These are phyloP conservation scores for Scaptomyza hsui DNA, from an alignment of 1,140 invertebrate genomes.

Conservation along the genomic window DNA sequence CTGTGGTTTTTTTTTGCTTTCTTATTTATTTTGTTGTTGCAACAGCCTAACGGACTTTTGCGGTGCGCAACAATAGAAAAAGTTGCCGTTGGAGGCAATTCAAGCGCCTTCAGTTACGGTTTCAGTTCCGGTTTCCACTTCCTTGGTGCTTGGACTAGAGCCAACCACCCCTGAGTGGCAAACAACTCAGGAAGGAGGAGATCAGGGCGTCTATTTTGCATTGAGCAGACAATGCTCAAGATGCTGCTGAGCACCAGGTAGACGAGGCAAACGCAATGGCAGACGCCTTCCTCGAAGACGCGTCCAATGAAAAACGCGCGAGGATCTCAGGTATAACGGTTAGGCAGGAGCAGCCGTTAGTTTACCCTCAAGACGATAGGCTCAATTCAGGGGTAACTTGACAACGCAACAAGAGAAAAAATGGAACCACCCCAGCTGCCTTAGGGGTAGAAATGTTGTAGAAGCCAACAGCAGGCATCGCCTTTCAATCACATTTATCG, in stretches of 20 bases:
- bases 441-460: conserved; percentile 42
- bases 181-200: conserved; percentile 2
- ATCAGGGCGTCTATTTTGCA: conserved; percentile 36
- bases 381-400: conserved; percentile 39
- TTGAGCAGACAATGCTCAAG: conserved; percentile 5
- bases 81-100: conserved; percentile 9
- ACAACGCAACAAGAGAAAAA: conserved; percentile 9
- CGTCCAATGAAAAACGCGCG: conserved; percentile 58
- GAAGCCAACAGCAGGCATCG: background rate
- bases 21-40: conserved; percentile 4
- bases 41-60: conserved; percentile 22
- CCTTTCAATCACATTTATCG: conserved; percentile 2
- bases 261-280: conserved; percentile 49
- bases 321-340: conserved; percentile 56
- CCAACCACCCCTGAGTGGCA: conserved; percentile 30
- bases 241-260: conserved; percentile 43
- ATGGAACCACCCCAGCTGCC: conserved; percentile 54
- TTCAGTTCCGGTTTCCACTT: conserved; percentile 25
- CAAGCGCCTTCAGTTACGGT: conserved; percentile 1
- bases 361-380: conserved; percentile 57
- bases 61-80: conserved; percentile 25
- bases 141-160: conserved; percentile 44
- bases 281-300: conserved; percentile 1
- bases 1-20: conserved; percentile 15
- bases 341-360: conserved; percentile 42